Evolutionary conservation across 2,797 vertebrate species (phyloP), one percentile per base, ranked within the genome.

Genomic region (Gymnoscopelus braueri): DNA sequence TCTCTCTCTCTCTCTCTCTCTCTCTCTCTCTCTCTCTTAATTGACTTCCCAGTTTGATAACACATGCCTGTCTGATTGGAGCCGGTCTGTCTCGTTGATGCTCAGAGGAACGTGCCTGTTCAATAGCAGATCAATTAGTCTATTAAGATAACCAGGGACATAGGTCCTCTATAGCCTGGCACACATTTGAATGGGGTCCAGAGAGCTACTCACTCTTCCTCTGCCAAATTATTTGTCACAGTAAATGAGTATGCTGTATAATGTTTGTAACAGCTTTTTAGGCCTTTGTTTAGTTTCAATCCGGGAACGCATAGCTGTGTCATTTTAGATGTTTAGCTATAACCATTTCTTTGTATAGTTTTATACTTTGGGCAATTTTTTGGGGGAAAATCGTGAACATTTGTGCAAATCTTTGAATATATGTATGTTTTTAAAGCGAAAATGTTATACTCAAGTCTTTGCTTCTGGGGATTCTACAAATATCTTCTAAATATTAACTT

Each of bases 1-100:
- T 70, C 35, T n/a, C 75, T 54, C 77, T 79, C 88, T 81, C 84
- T 87, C 55, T 65, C 48, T 54, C 56, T 19, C 11, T 54, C 39
- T 50, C 23, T 12, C 23, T 54, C 63, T 55, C 29, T 57, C 60
- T 53, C 60, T 62, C 69, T 63, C 84, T 90, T 93, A 93, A 94
- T 93, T 93, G 92, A 94, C 93, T 92, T 84, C 91, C 87, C 88
- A 86, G 89, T 93, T 92, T 94, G 92, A 94, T 94, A 94, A 92
- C 89, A 89, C 89, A 82, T 88, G 88, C 81, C 92, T 89, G 91
- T 91, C 91, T 91, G 92, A 93, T 93, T 86, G 91, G 92, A 93
- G 92, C 90, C 93, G 70, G 92, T 84, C 90, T 92, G 93, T 93
- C 92, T 93, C 88, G 63, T 81, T 90, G 92, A 92, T 92, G 90